These are phyloP conservation scores for Nephotettix cincticeps DNA, from an alignment of 1,140 invertebrate species.

Conservation along the genomic window DNA sequence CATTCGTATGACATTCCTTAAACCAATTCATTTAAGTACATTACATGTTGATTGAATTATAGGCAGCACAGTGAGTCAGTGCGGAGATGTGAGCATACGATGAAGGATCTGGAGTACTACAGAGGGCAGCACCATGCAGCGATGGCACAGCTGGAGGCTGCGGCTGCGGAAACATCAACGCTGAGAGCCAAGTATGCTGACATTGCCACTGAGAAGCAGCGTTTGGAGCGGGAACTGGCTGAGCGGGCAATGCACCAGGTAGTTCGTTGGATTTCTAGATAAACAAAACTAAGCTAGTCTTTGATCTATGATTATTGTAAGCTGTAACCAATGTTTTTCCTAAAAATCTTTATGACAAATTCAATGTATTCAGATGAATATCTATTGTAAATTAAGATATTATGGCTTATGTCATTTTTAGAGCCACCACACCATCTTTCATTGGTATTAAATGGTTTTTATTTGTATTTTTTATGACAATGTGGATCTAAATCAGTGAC, in stretches of 20 bases:
- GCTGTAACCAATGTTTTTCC: no score
- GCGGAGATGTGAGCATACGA: conserved; percentile 61
- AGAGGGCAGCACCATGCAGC: conserved; percentile 76
- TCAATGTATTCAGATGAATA: no score
- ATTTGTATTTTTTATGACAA: no score
- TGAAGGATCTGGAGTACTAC: conserved; percentile 83
- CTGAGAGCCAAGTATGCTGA: conserved; percentile 76
- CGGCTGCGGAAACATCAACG: conserved; percentile 69
- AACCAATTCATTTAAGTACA: not conserved
- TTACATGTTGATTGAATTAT: conserved; percentile 2
- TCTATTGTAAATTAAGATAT: no score
- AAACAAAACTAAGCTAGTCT: conserved; percentile 42
- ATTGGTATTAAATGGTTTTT: no score
- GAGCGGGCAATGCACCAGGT: conserved; percentile 26
- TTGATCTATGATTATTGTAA: no score
- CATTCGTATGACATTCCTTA: no score
- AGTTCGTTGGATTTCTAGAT: not conserved
- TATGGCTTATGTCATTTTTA: no score
- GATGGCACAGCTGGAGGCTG: conserved; percentile 75
- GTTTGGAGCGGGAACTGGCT: conserved; percentile 73
- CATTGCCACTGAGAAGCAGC: conserved; percentile 76
- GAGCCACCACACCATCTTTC: no score
- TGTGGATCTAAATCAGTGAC: no score
- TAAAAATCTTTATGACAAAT: no score
- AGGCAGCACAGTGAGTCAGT: conserved; percentile 75